Base-by-base conservation (phyloP, 2,888 invertebrate genomes). In the Caenorhabditis wallacei region DNA sequence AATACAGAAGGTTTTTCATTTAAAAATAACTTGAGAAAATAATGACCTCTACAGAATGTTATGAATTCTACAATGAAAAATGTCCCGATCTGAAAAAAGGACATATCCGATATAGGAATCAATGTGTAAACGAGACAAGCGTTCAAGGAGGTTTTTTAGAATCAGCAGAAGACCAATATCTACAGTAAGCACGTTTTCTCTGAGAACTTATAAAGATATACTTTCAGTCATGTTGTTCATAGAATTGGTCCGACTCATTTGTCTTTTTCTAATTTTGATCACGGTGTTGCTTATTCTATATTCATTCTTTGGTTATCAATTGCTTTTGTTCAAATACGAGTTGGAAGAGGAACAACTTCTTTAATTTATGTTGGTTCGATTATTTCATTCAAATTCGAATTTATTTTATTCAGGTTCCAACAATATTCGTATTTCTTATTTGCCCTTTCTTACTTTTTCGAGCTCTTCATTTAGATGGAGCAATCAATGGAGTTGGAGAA, bases 131-230 rank as follows among this genome's bases (percentile, higher is more conserved):
- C 26, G 70, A 57, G 13, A 20, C 70, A 10, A 30, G 7, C 4
- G 8, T 70, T 4, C 8, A n/a, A 0, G 16, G 3, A n/a, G n/a
- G 8, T 1, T 18, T 7, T 0, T 10, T 57, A 1, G 48, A 59
- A 20, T 70, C 70, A 18, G 70, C 70, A 8, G 70, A 70, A 59
- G 20, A 54, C 1, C 68, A 68, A 20, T 68, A 68, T 13, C n/a
- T 68, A 22, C 20, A 40, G 68, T 68, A 53, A 26, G 20, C 7
- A 18, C n/a, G n/a, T n/a, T n/a, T n/a, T n/a, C n/a, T n/a, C n/a
- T n/a, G n/a, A n/a, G n/a, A n/a, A n/a, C n/a, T n/a, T n/a, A n/a
- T n/a, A n/a, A n/a, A n/a, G n/a, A n/a, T n/a, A n/a, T n/a, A n/a
- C n/a, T 40, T 69, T 26, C 56, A 70, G 70, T 1, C 16, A 4